phyloP scores from a whole-genome alignment of 2,113 vertebrate genomes.

The Perccottus glenii region DNA sequence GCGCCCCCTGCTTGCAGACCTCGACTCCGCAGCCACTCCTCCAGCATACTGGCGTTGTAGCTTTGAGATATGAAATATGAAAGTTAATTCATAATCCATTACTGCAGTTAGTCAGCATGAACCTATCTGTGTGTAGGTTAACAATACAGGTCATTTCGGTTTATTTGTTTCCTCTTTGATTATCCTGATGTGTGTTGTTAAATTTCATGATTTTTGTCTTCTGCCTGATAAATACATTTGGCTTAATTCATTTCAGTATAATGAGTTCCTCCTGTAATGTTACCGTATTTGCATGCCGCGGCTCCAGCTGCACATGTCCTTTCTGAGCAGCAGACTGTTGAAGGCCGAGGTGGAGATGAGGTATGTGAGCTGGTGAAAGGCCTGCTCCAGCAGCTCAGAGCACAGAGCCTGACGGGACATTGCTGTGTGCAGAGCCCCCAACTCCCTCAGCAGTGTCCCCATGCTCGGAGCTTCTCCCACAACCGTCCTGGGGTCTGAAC shows the following conservation, averaged over 20 bases:
- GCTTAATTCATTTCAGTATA: too few relatives aligned
- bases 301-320: conserved; percentile 82
- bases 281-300: conserved; percentile 84
- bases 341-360: conserved; percentile 71
- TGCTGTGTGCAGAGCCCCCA: conserved; percentile 56
- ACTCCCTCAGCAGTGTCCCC: conserved; percentile 74
- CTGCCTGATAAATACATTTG: too few relatives aligned
- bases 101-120: not conserved
- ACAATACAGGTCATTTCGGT: too few relatives aligned
- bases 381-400: conserved; percentile 65
- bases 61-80: conserved; percentile 43
- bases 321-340: conserved; percentile 83
- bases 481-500: conserved; percentile 56
- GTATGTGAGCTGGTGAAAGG: conserved; percentile 79
- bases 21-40: conserved; percentile 81
- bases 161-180: too few relatives aligned
- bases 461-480: conserved; percentile 57
- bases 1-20: conserved; percentile 76
- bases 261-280: not conserved
- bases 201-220: too few relatives aligned
- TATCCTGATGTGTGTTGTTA: too few relatives aligned
- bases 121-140: not conserved
- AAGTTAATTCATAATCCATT: not conserved
- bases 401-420: conserved; percentile 70
- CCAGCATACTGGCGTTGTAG: conserved; percentile 81